phyloP scores from a whole-genome alignment of 2,888 invertebrate species.

The Merodon equestris region DNA sequence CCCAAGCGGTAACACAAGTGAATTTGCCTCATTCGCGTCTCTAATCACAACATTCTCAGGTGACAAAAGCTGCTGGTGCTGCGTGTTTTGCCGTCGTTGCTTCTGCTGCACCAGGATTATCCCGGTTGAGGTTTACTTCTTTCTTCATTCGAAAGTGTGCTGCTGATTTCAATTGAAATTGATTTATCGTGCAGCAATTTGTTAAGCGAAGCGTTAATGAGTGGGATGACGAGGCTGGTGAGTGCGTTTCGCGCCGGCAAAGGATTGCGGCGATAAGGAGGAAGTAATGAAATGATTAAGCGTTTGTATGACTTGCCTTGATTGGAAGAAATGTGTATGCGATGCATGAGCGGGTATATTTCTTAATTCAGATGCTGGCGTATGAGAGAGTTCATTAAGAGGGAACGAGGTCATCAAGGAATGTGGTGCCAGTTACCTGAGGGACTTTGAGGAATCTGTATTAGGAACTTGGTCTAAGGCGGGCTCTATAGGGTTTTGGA shows the following conservation, averaged over 20 bases:
- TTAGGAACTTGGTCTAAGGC: no score
- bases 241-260: slow-evolving; percentile 25
- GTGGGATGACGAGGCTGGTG: slow-evolving; percentile 17
- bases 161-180: slow-evolving; percentile 50
- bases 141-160: slow-evolving; percentile 30
- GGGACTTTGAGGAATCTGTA: no score
- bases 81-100: slow-evolving; percentile 4
- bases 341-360: slow-evolving; percentile 14
- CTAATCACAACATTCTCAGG: slow-evolving; percentile 63
- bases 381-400: slow-evolving; percentile 11
- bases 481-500: no score
- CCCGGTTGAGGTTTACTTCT: slow-evolving; percentile 23
- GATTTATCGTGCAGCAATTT: slow-evolving; percentile 60
- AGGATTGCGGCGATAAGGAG: slow-evolving; percentile 6
- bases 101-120: slow-evolving; percentile 20
- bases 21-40: slow-evolving; percentile 27
- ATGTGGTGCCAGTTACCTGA: background rate
- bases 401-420: slow-evolving; percentile 1
- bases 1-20: slow-evolving; percentile 50
- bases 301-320: slow-evolving; percentile 36
- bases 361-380: slow-evolving; percentile 10
- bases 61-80: slow-evolving; percentile 59
- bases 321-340: slow-evolving; percentile 39
- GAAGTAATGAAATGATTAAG: slow-evolving; percentile 30
- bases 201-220: slow-evolving; percentile 52